phyloP scores from a whole-genome alignment of 2,888 invertebrate genomes.

The Chrysomela aeneicollis region DNA sequence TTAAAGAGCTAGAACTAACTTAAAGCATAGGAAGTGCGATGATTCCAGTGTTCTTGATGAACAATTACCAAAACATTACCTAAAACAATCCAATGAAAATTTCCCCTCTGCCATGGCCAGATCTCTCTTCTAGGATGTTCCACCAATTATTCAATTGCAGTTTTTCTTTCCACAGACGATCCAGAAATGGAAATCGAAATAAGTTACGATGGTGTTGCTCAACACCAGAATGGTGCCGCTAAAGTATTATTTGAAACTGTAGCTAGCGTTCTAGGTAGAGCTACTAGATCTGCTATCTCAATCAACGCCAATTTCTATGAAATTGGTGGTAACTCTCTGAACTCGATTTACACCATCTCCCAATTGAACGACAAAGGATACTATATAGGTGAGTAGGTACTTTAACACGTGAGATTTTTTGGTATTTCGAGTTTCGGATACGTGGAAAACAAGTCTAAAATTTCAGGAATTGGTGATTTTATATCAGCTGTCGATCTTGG shows the following conservation, averaged over 20 bases:
- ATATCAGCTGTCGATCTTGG: slow-evolving; percentile 75
- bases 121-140: too few relatives aligned
- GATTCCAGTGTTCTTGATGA: too few relatives aligned
- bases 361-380: slow-evolving; percentile 79
- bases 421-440: neutral
- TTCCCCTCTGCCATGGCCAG: too few relatives aligned
- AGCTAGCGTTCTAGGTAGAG: slow-evolving; percentile 73
- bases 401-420: neutral
- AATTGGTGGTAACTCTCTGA: slow-evolving; percentile 86
- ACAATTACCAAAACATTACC: too few relatives aligned
- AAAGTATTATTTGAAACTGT: slow-evolving; percentile 78
- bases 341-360: slow-evolving; percentile 84
- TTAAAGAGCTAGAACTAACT: too few relatives aligned
- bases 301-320: slow-evolving; percentile 80
- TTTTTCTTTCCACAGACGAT: slow-evolving; percentile 59
- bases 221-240: slow-evolving; percentile 69
- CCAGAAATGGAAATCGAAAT: slow-evolving; percentile 68
- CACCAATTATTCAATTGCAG: too few relatives aligned
- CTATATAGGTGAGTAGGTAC: slow-evolving; percentile 68
- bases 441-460: too few relatives aligned
- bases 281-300: slow-evolving; percentile 69
- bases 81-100: too few relatives aligned
- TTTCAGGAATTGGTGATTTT: slow-evolving; percentile 78
- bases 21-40: too few relatives aligned
- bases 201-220: slow-evolving; percentile 71